Conservation (phyloP, 2,797 vertebrate species). For the Taenioides sp. region DNA sequence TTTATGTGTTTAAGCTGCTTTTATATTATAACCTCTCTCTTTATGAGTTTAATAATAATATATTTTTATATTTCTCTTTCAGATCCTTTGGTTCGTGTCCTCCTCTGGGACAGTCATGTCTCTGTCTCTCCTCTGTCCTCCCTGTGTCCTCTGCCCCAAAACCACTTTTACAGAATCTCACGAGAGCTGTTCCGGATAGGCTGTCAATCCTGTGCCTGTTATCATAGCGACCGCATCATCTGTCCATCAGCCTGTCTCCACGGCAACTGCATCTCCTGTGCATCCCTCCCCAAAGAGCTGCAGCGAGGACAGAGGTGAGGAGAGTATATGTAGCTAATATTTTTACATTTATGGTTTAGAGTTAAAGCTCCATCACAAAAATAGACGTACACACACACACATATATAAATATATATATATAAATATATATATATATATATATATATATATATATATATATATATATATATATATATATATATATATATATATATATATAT, state of each 20-base stretch:
- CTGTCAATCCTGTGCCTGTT: not conserved
- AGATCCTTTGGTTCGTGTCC: constrained; percentile 74
- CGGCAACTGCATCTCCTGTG: not conserved
- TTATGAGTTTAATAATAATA: too few species aligned
- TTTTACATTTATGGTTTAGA: too few species aligned
- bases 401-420: too few species aligned
- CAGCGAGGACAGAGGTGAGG: not conserved
- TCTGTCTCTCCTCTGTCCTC: constrained; percentile 67
- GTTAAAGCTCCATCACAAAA: too few species aligned
- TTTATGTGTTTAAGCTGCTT: too few species aligned
- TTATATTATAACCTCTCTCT: too few species aligned
- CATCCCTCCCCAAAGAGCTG: not conserved
- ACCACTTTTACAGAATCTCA: constrained; percentile 67
- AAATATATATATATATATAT: too few species aligned
- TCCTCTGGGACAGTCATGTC: constrained; percentile 84
- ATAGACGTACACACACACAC: too few species aligned
- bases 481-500: too few species aligned
- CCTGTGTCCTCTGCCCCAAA: constrained; percentile 76
- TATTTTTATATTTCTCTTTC: not conserved
- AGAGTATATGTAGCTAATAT: too few species aligned
- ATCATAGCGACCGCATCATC: not conserved
- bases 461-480: too few species aligned
- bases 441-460: too few species aligned
- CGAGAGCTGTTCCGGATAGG: constrained; percentile 61
- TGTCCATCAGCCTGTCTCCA: not conserved